These are phyloP conservation scores for Otis tarda DNA, from an alignment of 2,113 vertebrate genomes.

Conservation along the genomic window DNA sequence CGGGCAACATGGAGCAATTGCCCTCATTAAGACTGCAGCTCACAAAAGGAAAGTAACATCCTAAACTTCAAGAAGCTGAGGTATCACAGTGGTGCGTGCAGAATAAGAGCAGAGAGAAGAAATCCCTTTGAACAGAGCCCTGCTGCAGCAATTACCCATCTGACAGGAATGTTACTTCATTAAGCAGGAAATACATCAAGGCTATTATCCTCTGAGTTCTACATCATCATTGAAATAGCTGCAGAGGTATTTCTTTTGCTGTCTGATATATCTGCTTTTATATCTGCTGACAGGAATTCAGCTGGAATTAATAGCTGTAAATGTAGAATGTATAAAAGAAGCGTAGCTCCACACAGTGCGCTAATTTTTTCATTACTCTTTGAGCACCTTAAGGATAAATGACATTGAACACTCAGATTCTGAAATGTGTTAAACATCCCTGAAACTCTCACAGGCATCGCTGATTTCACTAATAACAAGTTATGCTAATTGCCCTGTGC, in stretches of 20 bases:
- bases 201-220: constrained; percentile 22
- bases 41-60: background rate
- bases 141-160: constrained; percentile 24
- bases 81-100: background rate
- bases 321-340: constrained; percentile 25
- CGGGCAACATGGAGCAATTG: background rate
- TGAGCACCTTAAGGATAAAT: constrained; percentile 16
- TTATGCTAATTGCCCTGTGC: background rate
- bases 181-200: constrained; percentile 45
- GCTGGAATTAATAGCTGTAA: constrained; percentile 53
- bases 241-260: constrained; percentile 13
- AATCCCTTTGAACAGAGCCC: constrained; percentile 25
- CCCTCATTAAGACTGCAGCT: constrained; percentile 1
- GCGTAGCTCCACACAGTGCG: background rate
- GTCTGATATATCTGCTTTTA: constrained; percentile 45
- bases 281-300: constrained; percentile 50
- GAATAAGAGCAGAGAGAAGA: background rate
- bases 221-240: constrained; percentile 42
- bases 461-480: constrained; percentile 18
- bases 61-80: background rate
- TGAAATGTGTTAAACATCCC: constrained; percentile 13
- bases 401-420: background rate
- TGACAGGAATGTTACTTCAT: constrained; percentile 44
- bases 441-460: background rate
- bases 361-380: constrained; percentile 43